Conservation (phyloP, 2,797 vertebrate species). For the Lates japonicus region DNA sequence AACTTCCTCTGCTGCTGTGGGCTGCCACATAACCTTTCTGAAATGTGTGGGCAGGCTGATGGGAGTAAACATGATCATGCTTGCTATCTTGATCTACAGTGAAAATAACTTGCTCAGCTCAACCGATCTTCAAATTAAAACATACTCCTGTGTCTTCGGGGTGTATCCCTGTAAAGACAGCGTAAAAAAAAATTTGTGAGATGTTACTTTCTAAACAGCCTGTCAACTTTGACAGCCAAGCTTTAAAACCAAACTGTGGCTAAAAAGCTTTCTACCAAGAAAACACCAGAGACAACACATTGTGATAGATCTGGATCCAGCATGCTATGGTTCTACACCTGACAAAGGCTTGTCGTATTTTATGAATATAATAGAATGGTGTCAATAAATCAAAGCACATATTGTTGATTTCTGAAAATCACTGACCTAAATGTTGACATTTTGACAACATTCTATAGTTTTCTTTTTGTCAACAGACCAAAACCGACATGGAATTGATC, state of each 20-base stretch:
- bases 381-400: neutral
- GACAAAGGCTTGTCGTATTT: neutral
- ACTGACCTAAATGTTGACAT: no score
- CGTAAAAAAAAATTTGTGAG: neutral
- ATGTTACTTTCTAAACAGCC: neutral
- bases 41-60: conserved; percentile 46
- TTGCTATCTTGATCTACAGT: conserved; percentile 30
- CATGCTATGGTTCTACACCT: neutral
- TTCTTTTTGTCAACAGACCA: no score
- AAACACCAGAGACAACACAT: neutral
- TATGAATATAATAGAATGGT: no score
- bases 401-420: no score
- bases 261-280: neutral
- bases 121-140: conserved; percentile 23
- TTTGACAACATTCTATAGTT: no score
- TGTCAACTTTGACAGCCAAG: neutral
- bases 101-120: conserved; percentile 38
- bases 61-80: conserved; percentile 20
- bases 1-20: conserved; percentile 41
- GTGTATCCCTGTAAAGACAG: neutral
- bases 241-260: neutral
- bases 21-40: conserved; percentile 30
- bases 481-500: no score
- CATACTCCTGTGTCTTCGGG: neutral
- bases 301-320: neutral